A percentile compares a stretch with the other conserved stretches of the same genome.
phyloP scores from a whole-genome alignment of 92 coral and sea anemone genomes.

The Anthopleura xanthogrammica region DNA sequence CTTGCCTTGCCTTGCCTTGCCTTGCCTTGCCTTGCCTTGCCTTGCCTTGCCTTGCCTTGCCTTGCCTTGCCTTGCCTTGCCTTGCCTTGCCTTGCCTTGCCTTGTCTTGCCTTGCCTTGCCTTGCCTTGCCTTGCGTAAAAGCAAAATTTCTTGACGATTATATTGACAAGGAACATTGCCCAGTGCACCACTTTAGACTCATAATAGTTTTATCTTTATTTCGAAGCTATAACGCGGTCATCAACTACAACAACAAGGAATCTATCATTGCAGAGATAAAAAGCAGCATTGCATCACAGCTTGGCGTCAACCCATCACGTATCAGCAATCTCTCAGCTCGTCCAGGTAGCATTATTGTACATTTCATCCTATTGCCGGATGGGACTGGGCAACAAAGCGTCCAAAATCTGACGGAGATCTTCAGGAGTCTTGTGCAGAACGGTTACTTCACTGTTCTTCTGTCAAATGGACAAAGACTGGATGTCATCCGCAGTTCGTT shows the following conservation, averaged over 20 bases:
- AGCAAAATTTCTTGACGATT: too few relatives aligned
- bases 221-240: slow-evolving; percentile 25
- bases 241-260: slow-evolving; percentile 39
- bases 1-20: too few relatives aligned
- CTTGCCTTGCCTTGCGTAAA: neutral
- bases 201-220: neutral
- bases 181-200: too few relatives aligned
- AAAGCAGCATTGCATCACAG: slow-evolving; percentile 20
- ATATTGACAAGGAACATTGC: too few relatives aligned
- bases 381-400: slow-evolving; percentile 40
- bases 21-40: too few relatives aligned
- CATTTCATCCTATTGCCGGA: slow-evolving; percentile 60
- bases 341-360: slow-evolving; percentile 74
- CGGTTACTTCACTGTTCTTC: slow-evolving; percentile 42
- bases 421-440: slow-evolving; percentile 43
- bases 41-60: neutral
- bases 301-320: slow-evolving; percentile 52
- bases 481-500: slow-evolving; percentile 45
- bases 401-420: slow-evolving; percentile 22
- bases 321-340: slow-evolving; percentile 38
- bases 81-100: slow-evolving; percentile 15
- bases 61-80: slow-evolving; percentile 15
- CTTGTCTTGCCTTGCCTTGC: neutral
- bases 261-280: slow-evolving; percentile 31
- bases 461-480: slow-evolving; percentile 47